Conservation (phyloP, 2,797 vertebrate genomes). For the Acridotheres tristis region DNA sequence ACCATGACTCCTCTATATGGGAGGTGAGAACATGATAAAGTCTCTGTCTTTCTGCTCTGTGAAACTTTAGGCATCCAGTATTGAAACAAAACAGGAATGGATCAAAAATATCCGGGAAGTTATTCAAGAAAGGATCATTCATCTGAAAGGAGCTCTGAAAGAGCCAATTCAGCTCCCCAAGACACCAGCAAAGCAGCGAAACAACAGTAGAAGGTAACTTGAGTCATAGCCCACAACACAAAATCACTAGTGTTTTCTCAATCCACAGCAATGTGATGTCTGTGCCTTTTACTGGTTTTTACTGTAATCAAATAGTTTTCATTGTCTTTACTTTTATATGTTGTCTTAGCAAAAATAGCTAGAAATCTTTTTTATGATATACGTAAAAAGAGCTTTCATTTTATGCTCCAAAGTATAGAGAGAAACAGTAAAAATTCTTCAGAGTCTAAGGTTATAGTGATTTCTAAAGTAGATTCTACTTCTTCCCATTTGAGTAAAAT, state of each 20-base stretch:
- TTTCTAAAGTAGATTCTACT: background rate
- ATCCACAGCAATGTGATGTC: background rate
- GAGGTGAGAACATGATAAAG: background rate
- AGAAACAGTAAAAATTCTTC: background rate
- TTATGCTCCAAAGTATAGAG: background rate
- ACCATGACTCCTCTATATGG: background rate
- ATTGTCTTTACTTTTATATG: background rate
- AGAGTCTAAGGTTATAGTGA: background rate
- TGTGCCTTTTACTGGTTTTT: background rate
- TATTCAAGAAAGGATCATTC: slow-evolving; percentile 98
- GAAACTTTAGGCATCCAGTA: slow-evolving; percentile 85
- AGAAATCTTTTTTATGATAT: background rate
- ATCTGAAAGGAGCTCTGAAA: slow-evolving; percentile 96
- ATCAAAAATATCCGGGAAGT: slow-evolving; percentile 98
- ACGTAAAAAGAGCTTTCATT: background rate
- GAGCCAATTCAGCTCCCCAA: slow-evolving; percentile 95
- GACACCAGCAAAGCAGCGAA: slow-evolving; percentile 92
- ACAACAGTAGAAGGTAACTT: slow-evolving; percentile 90
- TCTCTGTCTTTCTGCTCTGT: slow-evolving; percentile 22
- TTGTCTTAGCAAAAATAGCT: background rate
- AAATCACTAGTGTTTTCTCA: background rate
- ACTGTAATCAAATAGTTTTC: background rate
- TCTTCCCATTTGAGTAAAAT: background rate
- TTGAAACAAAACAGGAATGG: slow-evolving; percentile 98
- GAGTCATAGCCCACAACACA: background rate